Percentiles rank a stretch among this genome's conserved stretches.
These are phyloP conservation scores for Acropora yongei DNA, from an alignment of 64 coral and sea anemone genomes.

Conservation along the genomic window DNA sequence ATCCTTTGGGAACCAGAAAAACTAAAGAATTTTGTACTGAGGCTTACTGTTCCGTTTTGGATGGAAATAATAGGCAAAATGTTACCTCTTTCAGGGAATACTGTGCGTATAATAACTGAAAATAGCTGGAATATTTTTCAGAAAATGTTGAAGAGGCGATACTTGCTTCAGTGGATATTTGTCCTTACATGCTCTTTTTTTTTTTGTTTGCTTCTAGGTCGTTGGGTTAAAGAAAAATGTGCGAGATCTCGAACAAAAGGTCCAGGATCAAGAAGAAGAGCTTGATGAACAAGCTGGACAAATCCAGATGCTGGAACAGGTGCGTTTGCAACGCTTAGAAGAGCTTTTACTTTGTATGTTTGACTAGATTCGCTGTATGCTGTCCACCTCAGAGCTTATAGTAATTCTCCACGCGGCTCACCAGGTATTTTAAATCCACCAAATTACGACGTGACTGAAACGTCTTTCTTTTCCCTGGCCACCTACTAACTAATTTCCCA, in stretches of 20 bases:
- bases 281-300: slow-evolving; percentile 95
- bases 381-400: no score
- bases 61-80: neutral
- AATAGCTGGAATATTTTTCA: no score
- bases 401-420: no score
- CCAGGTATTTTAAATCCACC: no score
- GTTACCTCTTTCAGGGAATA: neutral
- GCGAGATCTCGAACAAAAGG: slow-evolving; percentile 88
- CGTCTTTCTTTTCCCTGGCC: no score
- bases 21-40: no score
- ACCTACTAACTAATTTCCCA: no score
- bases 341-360: neutral
- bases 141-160: neutral
- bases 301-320: slow-evolving; percentile 94
- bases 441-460: no score
- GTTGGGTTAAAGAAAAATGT: slow-evolving; percentile 75
- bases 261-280: slow-evolving; percentile 95
- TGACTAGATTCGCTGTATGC: neutral
- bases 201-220: slow-evolving; percentile 19
- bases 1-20: no score
- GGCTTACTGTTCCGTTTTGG: no score
- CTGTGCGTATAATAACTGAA: no score
- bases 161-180: neutral
- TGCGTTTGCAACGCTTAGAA: neutral
- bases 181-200: neutral